phyloP scores from a whole-genome alignment of 2,888 invertebrate species.

The Anthophora plumipes region DNA sequence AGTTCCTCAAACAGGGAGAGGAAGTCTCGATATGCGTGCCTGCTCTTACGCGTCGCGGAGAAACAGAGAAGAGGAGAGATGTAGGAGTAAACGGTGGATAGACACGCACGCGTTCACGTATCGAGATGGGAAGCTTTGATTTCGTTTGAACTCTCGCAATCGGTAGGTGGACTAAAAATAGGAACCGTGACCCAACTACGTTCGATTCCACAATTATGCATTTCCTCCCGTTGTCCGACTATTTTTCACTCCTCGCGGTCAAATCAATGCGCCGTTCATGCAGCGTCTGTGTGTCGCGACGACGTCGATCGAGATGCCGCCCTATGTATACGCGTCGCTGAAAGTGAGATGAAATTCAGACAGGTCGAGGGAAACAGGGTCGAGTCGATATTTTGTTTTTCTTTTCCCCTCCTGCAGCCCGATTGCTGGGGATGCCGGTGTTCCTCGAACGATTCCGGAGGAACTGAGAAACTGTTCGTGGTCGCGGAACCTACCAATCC shows the following conservation, averaged over 20 bases:
- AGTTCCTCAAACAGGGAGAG: constrained; percentile 19
- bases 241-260: constrained; percentile 52
- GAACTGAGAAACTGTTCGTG: neutral
- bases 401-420: neutral
- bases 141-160: constrained; percentile 70
- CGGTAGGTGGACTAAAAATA: constrained; percentile 69
- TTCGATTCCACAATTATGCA: constrained; percentile 75
- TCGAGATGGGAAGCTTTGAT: constrained; percentile 58
- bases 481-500: neutral
- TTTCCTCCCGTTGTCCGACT: constrained; percentile 63
- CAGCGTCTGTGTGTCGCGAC: constrained; percentile 43
- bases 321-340: constrained; percentile 26
- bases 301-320: constrained; percentile 30
- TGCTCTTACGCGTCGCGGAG: too few relatives aligned
- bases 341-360: constrained; percentile 56
- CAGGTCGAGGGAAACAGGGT: constrained; percentile 37
- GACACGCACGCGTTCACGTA: constrained; percentile 11
- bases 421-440: neutral
- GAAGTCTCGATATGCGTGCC: too few relatives aligned
- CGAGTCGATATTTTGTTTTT: constrained; percentile 42
- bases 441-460: neutral
- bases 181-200: constrained; percentile 68
- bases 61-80: constrained; percentile 5
- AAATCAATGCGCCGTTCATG: constrained; percentile 57
- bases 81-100: constrained; percentile 65